Conservation (phyloP, 1,140 invertebrate genomes). For the Lasaia peninsularis region DNA sequence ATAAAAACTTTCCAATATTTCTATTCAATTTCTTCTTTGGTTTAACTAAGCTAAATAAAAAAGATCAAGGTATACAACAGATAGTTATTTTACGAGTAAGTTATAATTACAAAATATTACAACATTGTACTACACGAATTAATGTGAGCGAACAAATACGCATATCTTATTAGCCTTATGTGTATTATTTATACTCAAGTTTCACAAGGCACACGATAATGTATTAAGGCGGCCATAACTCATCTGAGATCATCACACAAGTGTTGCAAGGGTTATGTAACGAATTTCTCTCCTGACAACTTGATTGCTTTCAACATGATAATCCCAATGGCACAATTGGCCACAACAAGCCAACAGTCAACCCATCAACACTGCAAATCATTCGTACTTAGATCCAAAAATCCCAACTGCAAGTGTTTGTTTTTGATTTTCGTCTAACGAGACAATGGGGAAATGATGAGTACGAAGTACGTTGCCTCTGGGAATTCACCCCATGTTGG, state of each 20-base stretch:
- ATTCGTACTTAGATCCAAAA: constrained; percentile 65
- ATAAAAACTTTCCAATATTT: too few species aligned
- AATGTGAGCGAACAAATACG: too few species aligned
- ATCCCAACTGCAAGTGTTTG: constrained; percentile 67
- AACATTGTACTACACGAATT: too few species aligned
- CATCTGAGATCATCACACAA: background rate
- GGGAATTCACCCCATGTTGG: constrained; percentile 67
- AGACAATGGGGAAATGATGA: constrained; percentile 77
- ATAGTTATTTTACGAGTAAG: too few species aligned
- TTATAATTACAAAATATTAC: too few species aligned
- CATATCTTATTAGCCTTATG: too few species aligned
- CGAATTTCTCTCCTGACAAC: background rate
- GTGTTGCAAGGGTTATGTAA: background rate
- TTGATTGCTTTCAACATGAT: constrained; percentile 28
- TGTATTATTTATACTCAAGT: too few species aligned
- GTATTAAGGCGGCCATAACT: too few species aligned
- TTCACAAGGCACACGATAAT: too few species aligned
- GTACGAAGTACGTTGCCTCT: constrained; percentile 62
- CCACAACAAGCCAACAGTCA: constrained; percentile 41
- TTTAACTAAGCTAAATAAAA: too few species aligned
- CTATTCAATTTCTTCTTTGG: too few species aligned
- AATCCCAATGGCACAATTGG: constrained; percentile 58
- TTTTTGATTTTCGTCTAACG: constrained; percentile 77
- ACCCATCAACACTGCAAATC: constrained; percentile 56
- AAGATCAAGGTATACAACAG: too few species aligned